Conservation (phyloP, 2,888 invertebrate species). For the Lepidocyrtinus sp. region DNA sequence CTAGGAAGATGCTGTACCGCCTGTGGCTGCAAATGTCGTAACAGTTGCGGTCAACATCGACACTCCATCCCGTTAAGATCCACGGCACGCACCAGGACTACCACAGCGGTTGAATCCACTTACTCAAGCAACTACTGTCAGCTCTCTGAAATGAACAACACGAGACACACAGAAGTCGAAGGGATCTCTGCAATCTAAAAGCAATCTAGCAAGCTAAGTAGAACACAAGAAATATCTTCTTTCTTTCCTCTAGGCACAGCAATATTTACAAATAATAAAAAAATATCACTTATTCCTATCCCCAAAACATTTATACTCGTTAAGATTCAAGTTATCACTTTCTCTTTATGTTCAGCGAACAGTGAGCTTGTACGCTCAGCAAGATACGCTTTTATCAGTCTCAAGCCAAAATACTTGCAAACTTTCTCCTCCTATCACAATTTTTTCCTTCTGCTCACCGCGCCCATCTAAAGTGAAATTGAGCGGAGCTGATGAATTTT, state of each 20-base stretch:
- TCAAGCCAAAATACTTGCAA: neutral
- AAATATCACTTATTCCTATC: conserved; percentile 19
- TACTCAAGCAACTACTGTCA: conserved; percentile 67
- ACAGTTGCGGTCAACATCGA: conserved; percentile 48
- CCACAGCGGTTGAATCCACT: conserved; percentile 63
- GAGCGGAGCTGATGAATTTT: neutral
- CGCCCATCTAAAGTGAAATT: no score
- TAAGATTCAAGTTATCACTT: neutral
- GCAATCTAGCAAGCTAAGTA: neutral
- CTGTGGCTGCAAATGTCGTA: conserved; percentile 65
- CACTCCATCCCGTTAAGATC: conserved; percentile 66
- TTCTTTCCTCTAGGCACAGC: neutral
- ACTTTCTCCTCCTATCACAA: no score
- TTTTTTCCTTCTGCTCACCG: no score
- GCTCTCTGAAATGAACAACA: conserved; percentile 60
- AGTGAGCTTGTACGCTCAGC: neutral
- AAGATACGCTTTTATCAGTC: neutral
- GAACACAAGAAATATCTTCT: neutral
- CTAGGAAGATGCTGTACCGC: conserved; percentile 66
- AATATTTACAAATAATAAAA: no score
- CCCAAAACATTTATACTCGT: neutral
- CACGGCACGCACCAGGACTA: conserved; percentile 59
- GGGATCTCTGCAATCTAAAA: conserved; percentile 65
- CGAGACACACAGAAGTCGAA: conserved; percentile 67
- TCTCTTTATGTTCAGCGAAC: neutral